A percentile compares a stretch with the other conserved stretches of the same genome.
Conservation (phyloP, 2,797 vertebrate genomes). For the Crypturellus tataupa region DNA sequence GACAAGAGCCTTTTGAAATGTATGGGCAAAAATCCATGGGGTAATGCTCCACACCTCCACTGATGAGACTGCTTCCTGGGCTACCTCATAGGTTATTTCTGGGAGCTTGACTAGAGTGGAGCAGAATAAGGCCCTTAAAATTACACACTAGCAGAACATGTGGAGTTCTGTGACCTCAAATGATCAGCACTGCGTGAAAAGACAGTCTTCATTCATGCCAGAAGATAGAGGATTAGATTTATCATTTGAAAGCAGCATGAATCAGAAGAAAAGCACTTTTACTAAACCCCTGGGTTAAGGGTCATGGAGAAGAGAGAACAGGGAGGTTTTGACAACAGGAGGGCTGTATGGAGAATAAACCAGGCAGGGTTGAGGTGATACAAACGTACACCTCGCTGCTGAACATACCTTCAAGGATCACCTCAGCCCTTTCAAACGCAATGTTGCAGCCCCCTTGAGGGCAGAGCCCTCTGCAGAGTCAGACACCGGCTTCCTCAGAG, state of each 20-base stretch:
- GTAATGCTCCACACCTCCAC: not conserved
- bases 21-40: not conserved
- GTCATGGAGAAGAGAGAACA: rapidly evolving
- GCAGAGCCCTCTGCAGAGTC: not conserved
- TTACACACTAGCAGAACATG: rapidly evolving
- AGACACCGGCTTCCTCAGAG: not conserved
- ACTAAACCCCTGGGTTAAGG: not conserved
- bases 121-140: not conserved
- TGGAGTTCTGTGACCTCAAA: not conserved
- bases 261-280: not conserved
- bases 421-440: not conserved
- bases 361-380: not conserved
- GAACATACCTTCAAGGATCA: rapidly evolving
- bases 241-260: not conserved
- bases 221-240: not conserved
- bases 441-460: not conserved
- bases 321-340: not conserved
- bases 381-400: no score
- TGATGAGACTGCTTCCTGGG: not conserved
- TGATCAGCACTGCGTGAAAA: not conserved
- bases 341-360: not conserved
- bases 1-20: not conserved
- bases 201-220: not conserved
- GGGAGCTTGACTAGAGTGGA: not conserved
- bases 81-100: not conserved